Conservation (phyloP, 2,113 vertebrate genomes). For the Platycercus adscitus region DNA sequence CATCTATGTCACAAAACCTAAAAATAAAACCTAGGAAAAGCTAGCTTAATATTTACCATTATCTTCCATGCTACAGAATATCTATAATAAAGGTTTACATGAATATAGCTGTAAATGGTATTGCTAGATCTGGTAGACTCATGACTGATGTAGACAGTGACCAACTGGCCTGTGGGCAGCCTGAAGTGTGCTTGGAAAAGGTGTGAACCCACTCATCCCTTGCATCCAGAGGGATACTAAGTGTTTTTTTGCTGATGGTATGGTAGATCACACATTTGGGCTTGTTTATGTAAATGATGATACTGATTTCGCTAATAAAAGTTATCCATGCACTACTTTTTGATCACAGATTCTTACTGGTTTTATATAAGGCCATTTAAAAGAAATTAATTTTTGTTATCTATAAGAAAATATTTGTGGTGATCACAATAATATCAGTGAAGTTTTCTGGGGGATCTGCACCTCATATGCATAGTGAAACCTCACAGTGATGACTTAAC, state of each 20-base stretch:
- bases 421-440: background rate
- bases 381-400: background rate
- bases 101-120: background rate
- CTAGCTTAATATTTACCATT: background rate
- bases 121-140: background rate
- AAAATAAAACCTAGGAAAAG: constrained; percentile 1
- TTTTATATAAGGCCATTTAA: background rate
- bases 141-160: background rate
- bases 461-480: background rate
- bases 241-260: background rate
- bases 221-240: background rate
- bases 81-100: background rate
- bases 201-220: background rate
- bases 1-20: constrained; percentile 6
- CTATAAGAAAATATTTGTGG: background rate
- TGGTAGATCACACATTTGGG: background rate
- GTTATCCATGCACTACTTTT: background rate
- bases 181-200: background rate
- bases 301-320: background rate
- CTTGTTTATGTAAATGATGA: background rate
- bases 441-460: background rate
- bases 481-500: background rate
- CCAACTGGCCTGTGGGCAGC: background rate
- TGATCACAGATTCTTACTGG: background rate
- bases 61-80: background rate